phyloP scores from a whole-genome alignment of 2,888 invertebrate genomes.

The Tetheella fluctuosa region DNA sequence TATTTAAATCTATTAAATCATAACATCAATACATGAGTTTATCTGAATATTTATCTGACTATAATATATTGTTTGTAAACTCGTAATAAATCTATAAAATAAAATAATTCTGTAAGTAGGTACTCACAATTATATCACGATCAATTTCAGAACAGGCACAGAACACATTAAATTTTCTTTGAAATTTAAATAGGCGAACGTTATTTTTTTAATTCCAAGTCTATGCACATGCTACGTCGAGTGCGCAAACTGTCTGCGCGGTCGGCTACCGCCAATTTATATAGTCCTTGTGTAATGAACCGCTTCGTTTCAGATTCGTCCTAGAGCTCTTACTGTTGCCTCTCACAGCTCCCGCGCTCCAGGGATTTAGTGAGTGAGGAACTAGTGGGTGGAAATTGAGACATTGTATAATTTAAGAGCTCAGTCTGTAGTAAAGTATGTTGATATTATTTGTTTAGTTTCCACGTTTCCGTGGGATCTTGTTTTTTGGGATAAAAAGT shows the following conservation, averaged over 20 bases:
- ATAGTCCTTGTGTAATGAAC: conserved; percentile 57
- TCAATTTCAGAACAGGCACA: conserved; percentile 19
- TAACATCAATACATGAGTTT: too few species aligned
- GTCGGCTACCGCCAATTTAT: conserved; percentile 56
- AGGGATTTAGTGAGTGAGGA: not conserved
- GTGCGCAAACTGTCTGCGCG: conserved; percentile 56
- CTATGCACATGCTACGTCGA: conserved; percentile 45
- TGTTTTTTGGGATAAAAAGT: too few species aligned
- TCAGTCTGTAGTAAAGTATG: not conserved
- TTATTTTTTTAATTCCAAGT: conserved; percentile 32
- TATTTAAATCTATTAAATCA: too few species aligned
- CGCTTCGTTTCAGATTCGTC: conserved; percentile 40
- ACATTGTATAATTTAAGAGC: not conserved
- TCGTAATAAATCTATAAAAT: not conserved
- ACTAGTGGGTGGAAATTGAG: not conserved
- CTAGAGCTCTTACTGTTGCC: conserved; percentile 22
- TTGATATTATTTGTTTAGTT: too few species aligned
- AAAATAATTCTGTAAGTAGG: not conserved
- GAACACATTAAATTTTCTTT: conserved; percentile 23
- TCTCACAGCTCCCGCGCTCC: conserved; percentile 7
- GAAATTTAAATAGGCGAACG: conserved; percentile 21
- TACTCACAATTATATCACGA: conserved; percentile 6
- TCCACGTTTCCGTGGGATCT: too few species aligned
- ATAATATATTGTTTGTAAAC: too few species aligned
- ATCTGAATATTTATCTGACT: too few species aligned